Conservation (phyloP, 2,797 vertebrate genomes). For the Tapirus indicus region DNA sequence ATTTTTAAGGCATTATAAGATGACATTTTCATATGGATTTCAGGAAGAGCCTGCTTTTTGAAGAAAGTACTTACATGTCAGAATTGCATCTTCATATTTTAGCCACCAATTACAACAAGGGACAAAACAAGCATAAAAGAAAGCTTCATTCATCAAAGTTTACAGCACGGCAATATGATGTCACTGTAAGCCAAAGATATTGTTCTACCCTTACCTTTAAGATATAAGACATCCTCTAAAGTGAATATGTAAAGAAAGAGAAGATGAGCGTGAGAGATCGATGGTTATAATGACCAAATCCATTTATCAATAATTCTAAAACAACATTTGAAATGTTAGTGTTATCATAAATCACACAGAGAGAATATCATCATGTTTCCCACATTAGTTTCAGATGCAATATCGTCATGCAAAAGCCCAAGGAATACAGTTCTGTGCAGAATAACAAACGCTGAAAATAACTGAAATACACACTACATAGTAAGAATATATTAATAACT, state of each 20-base stretch:
- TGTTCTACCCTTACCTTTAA: constrained; percentile 99
- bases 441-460: constrained; percentile 80
- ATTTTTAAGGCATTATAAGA: constrained; percentile 53
- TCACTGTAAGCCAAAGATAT: constrained; percentile 83
- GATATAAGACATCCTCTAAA: constrained; percentile 99
- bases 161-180: constrained; percentile 81
- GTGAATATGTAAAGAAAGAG: constrained; percentile 95
- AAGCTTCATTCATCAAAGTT: constrained; percentile 77
- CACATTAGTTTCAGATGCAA: constrained; percentile 83
- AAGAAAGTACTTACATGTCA: constrained; percentile 77
- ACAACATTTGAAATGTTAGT: constrained; percentile 87
- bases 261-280: constrained; percentile 89
- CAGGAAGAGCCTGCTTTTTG: constrained; percentile 62
- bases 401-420: constrained; percentile 86
- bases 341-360: constrained; percentile 81
- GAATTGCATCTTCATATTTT: constrained; percentile 74
- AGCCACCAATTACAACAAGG: constrained; percentile 80
- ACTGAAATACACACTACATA: constrained; percentile 72
- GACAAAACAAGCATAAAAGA: constrained; percentile 82
- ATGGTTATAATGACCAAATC: constrained; percentile 90
- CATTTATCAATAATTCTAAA: constrained; percentile 88
- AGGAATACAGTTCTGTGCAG: constrained; percentile 84
- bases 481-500: constrained; percentile 85
- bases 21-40: constrained; percentile 46
- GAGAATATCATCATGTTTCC: constrained; percentile 76